phyloP scores from a whole-genome alignment of 2,113 vertebrate genomes.

The Geococcyx californianus region DNA sequence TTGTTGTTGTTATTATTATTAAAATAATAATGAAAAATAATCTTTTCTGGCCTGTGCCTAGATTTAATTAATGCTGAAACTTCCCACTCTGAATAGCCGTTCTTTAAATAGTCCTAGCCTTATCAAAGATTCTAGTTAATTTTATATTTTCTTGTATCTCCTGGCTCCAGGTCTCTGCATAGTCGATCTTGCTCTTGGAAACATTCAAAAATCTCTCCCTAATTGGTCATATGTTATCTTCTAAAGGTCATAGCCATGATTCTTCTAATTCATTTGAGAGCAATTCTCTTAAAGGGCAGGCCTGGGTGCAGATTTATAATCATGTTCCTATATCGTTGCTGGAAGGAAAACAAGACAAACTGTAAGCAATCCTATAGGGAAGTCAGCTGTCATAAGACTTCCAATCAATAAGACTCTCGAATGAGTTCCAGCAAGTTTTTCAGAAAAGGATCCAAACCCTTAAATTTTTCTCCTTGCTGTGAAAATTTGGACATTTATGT shows the following conservation, averaged over 20 bases:
- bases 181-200: background rate
- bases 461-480: background rate
- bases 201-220: conserved; percentile 1
- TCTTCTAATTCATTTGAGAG: conserved; percentile 13
- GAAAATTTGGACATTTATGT: background rate
- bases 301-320: conserved; percentile 7
- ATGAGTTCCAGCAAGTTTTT: background rate
- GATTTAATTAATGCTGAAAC: background rate
- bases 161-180: background rate
- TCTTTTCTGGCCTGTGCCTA: background rate
- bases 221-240: conserved; percentile 18
- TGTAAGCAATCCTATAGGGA: background rate
- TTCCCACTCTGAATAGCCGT: background rate
- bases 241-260: conserved; percentile 52
- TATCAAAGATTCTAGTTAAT: background rate
- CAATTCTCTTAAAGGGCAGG: conserved; percentile 21
- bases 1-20: background rate
- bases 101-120: background rate
- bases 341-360: background rate
- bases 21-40: background rate
- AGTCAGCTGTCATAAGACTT: background rate
- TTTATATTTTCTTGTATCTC: background rate
- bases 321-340: background rate
- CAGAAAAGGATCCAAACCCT: background rate
- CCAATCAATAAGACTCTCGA: background rate